These are phyloP conservation scores for Anolis carolinensis DNA, from an alignment of 2,113 vertebrate genomes.

Conservation along the genomic window DNA sequence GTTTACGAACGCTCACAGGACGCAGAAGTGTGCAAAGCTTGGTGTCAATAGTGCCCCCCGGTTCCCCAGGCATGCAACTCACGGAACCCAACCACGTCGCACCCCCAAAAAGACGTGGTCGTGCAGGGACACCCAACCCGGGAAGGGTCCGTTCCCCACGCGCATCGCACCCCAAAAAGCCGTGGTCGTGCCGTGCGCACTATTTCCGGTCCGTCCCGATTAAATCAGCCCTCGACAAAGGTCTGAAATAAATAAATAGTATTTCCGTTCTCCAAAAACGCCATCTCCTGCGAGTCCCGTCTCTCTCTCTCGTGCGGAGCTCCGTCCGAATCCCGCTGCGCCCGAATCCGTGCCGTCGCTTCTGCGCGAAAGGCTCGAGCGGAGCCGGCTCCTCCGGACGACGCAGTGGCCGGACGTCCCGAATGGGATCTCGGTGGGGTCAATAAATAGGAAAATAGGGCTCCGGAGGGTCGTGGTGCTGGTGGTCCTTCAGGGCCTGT, in stretches of 20 bases:
- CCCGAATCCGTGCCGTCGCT: not conserved
- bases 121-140: too few relatives aligned
- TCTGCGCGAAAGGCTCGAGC: not conserved
- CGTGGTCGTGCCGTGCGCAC: too few relatives aligned
- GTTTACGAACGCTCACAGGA: too few relatives aligned
- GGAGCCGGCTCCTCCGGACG: not conserved
- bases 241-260: slow-evolving; percentile 18
- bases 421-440: not conserved
- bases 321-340: not conserved
- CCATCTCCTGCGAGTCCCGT: not conserved
- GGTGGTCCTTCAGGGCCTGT: slow-evolving; percentile 57
- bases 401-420: too few relatives aligned
- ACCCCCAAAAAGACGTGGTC: not conserved
- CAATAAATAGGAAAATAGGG: not conserved
- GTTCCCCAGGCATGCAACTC: not conserved
- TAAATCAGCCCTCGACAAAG: not conserved
- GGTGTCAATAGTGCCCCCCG: not conserved
- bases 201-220: not conserved
- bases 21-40: too few relatives aligned
- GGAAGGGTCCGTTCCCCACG: too few relatives aligned
- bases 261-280: slow-evolving; percentile 14
- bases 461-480: too few relatives aligned
- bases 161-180: too few relatives aligned
- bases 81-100: too few relatives aligned
- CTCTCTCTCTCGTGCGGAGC: not conserved